phyloP scores from a whole-genome alignment of 2,797 vertebrate genomes.

The Coilia nasus region DNA sequence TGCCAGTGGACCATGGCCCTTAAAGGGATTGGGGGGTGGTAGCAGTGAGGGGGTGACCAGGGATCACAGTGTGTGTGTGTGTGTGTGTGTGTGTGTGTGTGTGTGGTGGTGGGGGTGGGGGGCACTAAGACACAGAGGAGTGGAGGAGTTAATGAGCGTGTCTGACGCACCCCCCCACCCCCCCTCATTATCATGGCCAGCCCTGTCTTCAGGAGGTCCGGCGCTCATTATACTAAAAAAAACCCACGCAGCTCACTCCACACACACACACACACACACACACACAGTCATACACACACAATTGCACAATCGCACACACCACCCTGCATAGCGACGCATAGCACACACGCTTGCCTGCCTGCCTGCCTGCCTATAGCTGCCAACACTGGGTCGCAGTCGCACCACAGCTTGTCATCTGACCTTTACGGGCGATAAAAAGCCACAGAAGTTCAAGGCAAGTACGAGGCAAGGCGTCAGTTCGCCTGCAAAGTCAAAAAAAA shows the following conservation, averaged over 20 bases:
- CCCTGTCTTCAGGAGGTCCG: background rate
- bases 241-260: background rate
- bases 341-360: too few species aligned
- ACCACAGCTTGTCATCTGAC: too few species aligned
- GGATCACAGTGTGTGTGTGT: background rate
- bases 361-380: too few species aligned
- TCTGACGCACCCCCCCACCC: background rate
- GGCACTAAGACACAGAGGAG: background rate
- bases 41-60: background rate
- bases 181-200: background rate
- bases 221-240: background rate
- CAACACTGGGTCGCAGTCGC: too few species aligned
- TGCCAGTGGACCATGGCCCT: slow-evolving; percentile 35
- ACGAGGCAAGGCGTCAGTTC: background rate
- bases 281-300: background rate
- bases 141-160: background rate
- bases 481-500: background rate
- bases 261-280: background rate
- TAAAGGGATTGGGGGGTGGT: slow-evolving; percentile 10
- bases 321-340: too few species aligned
- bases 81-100: too few species aligned
- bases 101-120: background rate
- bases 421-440: background rate
- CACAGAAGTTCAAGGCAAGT: background rate
- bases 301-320: too few species aligned